phyloP scores from a whole-genome alignment of 2,797 vertebrate species.

The Botia almorhae region DNA sequence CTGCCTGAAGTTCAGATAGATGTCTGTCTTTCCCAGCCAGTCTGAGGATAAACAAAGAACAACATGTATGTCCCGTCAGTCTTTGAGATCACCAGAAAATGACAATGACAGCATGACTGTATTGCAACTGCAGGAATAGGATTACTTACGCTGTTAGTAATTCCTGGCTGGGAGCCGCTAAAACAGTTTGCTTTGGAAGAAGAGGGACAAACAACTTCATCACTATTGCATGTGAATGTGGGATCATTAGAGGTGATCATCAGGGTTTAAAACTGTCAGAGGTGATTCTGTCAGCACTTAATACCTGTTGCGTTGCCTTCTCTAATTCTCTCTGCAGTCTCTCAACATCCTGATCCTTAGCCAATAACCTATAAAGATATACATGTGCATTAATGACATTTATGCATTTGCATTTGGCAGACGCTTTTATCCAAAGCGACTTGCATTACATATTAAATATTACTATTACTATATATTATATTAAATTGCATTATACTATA shows the following conservation, averaged over 20 bases:
- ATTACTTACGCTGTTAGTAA: constrained; percentile 75
- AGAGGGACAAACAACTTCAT: not conserved
- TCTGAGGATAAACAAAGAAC: constrained; percentile 70
- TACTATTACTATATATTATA: no score
- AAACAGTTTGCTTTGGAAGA: constrained; percentile 63
- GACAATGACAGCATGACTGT: not conserved
- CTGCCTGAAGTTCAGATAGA: constrained; percentile 79
- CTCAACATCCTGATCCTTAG: constrained; percentile 86
- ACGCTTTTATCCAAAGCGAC: no score
- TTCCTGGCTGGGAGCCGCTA: constrained; percentile 70
- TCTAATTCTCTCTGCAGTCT: constrained; percentile 81
- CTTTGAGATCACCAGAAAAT: not conserved
- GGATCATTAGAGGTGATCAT: no score
- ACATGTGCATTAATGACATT: not conserved
- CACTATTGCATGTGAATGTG: not conserved
- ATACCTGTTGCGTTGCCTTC: constrained; percentile 79
- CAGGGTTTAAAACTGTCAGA: constrained; percentile 22
- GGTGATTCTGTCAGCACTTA: constrained; percentile 48
- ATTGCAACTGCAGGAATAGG: not conserved
- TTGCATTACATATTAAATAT: no score
- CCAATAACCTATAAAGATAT: constrained; percentile 76
- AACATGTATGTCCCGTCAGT: not conserved
- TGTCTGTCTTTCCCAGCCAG: constrained; percentile 86
- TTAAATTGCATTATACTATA: no score
- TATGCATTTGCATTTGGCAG: no score